Conservation (phyloP, 2,113 vertebrate genomes). For the Pomatorhinus ruficollis region DNA sequence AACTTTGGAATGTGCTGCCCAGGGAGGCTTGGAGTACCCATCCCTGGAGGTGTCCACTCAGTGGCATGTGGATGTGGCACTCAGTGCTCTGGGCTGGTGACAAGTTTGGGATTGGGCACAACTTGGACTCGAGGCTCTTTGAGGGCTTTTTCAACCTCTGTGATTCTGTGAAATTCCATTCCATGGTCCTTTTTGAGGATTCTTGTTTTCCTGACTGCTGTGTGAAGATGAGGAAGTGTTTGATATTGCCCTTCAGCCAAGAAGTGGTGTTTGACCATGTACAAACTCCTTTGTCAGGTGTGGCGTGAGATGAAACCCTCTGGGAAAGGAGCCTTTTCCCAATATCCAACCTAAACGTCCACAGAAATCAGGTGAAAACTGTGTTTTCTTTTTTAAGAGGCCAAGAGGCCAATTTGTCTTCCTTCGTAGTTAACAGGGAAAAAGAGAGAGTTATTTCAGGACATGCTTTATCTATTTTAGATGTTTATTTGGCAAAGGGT, state of each 20-base stretch:
- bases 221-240: not conserved
- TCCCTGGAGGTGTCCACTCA: not conserved
- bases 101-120: not conserved
- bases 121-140: fast-evolving
- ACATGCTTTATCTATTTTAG: not conserved
- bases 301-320: not conserved
- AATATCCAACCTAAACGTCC: not conserved
- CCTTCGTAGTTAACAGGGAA: not conserved
- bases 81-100: not conserved
- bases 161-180: not conserved
- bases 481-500: not conserved
- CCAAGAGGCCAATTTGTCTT: not conserved
- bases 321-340: not conserved
- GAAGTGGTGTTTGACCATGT: not conserved
- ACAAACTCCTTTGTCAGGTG: not conserved
- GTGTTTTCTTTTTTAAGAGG: not conserved
- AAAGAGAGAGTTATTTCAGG: not conserved
- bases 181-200: not conserved
- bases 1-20: not conserved
- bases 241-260: fast-evolving
- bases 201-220: not conserved
- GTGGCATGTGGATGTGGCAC: fast-evolving
- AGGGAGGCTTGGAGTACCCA: not conserved
- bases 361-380: not conserved
- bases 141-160: not conserved